A percentile compares a stretch with the other conserved stretches of the same genome.
These are phyloP conservation scores for Plebejus melissa DNA, from an alignment of 2,888 invertebrate genomes.

Conservation along the genomic window DNA sequence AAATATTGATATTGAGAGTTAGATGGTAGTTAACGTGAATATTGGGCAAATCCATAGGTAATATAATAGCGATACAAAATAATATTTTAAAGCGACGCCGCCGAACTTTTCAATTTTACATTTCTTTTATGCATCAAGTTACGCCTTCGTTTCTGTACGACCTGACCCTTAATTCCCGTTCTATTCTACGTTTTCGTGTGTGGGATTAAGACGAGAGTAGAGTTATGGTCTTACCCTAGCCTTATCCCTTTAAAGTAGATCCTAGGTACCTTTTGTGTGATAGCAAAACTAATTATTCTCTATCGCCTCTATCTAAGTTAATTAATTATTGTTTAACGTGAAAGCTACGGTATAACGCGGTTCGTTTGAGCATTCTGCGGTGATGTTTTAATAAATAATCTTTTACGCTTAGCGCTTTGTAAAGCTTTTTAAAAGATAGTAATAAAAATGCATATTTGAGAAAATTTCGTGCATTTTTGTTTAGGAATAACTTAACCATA, in stretches of 20 bases:
- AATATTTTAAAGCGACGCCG: too few species aligned
- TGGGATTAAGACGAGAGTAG: constrained; percentile 67
- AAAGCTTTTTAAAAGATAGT: not conserved
- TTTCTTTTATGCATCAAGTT: not conserved
- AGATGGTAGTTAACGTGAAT: too few species aligned
- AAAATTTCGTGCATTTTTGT: not conserved
- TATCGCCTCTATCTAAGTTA: constrained; percentile 1
- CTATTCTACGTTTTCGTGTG: constrained; percentile 64
- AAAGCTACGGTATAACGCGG: constrained; percentile 2
- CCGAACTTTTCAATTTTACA: too few species aligned
- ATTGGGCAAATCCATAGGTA: too few species aligned
- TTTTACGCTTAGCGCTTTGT: not conserved
- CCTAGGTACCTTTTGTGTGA: constrained; percentile 18
- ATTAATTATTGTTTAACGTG: constrained; percentile 14
- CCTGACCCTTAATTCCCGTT: constrained; percentile 57
- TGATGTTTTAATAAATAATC: constrained; percentile 18
- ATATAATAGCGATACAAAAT: too few species aligned
- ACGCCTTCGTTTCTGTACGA: not conserved
- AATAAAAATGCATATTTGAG: not conserved
- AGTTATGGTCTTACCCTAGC: constrained; percentile 71
- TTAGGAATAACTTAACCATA: not conserved
- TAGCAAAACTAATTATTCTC: constrained; percentile 19
- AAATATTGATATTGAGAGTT: too few species aligned
- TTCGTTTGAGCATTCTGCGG: constrained; percentile 8
- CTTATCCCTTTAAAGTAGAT: constrained; percentile 28